A percentile compares a stretch with the other conserved stretches of the same genome.
phyloP scores from a whole-genome alignment of 2,888 invertebrate species.

The Lissonota sp. region DNA sequence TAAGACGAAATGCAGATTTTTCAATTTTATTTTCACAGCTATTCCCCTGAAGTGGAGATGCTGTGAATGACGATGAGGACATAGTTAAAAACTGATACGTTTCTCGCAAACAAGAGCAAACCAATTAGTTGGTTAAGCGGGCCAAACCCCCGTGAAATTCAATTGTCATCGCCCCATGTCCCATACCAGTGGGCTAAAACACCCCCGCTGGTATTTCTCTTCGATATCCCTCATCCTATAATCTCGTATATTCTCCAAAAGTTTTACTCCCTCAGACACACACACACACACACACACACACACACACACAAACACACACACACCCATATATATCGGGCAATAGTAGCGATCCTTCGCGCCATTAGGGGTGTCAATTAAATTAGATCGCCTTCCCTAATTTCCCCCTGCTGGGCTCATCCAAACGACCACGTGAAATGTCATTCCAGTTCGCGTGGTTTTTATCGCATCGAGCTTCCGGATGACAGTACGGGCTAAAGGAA shows the following conservation, averaged over 20 bases:
- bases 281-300: too few species aligned
- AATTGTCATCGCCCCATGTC: conserved; percentile 82
- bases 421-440: conserved; percentile 73
- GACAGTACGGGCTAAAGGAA: too few species aligned
- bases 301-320: too few species aligned
- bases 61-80: conserved; percentile 25
- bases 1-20: neutral
- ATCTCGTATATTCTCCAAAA: conserved; percentile 64
- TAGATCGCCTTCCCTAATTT: conserved; percentile 75
- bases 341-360: conserved; percentile 74
- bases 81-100: conserved; percentile 63
- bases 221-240: conserved; percentile 65
- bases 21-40: neutral
- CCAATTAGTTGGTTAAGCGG: conserved; percentile 83
- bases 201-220: conserved; percentile 73
- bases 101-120: conserved; percentile 77
- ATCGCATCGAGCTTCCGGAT: too few species aligned
- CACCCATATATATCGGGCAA: conserved; percentile 66
- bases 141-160: conserved; percentile 83
- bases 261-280: conserved; percentile 52
- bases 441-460: conserved; percentile 18
- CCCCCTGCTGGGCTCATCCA: conserved; percentile 72
- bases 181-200: conserved; percentile 75
- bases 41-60: neutral
- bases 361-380: conserved; percentile 83